A percentile compares a stretch with the other conserved stretches of the same genome.
These are phyloP conservation scores for Drosophila neotestacea DNA, from an alignment of 2,888 invertebrate species.

Conservation along the genomic window DNA sequence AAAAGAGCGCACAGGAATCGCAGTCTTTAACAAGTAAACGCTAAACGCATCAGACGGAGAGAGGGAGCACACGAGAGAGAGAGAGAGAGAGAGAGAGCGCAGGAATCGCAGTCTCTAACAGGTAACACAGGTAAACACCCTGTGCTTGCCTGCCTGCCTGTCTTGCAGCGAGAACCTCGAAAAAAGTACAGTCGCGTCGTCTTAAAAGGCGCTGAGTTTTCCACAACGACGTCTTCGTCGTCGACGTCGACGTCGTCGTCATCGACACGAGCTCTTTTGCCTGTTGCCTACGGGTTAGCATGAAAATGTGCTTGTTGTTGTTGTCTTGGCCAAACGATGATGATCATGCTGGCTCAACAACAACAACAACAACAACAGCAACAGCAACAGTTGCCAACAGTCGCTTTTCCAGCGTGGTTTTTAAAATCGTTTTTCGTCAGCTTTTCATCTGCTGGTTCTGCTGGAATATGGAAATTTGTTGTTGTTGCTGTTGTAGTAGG, in stretches of 20 bases:
- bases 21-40: no score
- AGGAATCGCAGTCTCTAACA: slow-evolving; percentile 37
- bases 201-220: slow-evolving; percentile 59
- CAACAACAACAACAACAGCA: no score
- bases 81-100: slow-evolving; percentile 15
- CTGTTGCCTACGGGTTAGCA: slow-evolving; percentile 42
- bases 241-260: slow-evolving; percentile 30
- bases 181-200: slow-evolving; percentile 64
- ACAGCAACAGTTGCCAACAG: slow-evolving; percentile 5
- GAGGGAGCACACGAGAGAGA: not conserved
- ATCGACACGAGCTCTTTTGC: slow-evolving; percentile 36
- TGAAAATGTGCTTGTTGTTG: slow-evolving; percentile 21
- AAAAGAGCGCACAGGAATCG: no score
- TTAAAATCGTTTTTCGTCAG: slow-evolving; percentile 21
- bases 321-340: slow-evolving; percentile 32
- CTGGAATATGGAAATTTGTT: slow-evolving; percentile 45
- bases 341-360: slow-evolving; percentile 22
- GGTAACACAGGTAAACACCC: slow-evolving; percentile 41
- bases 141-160: slow-evolving; percentile 29
- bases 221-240: slow-evolving; percentile 44
- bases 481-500: slow-evolving; percentile 32
- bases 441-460: slow-evolving; percentile 5
- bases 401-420: slow-evolving; percentile 47
- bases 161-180: slow-evolving; percentile 17
- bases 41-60: not conserved